Conservation (phyloP, 2,888 invertebrate genomes). For the Endotricha flammealis region DNA sequence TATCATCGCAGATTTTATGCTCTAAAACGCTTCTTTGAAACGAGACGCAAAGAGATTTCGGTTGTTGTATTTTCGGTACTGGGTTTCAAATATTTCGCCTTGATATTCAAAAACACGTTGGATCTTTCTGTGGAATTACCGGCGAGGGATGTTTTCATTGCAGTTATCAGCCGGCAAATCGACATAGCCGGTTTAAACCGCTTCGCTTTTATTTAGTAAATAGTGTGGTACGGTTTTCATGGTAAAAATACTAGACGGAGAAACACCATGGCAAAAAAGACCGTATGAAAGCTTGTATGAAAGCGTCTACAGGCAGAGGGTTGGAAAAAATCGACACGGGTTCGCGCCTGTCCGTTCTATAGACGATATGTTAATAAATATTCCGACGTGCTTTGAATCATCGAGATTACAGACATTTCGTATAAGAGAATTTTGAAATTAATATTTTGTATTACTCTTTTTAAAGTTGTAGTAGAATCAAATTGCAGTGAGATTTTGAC, state of each 20-base stretch:
- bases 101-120: not conserved
- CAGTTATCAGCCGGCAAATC: conserved; percentile 4
- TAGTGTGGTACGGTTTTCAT: conserved; percentile 31
- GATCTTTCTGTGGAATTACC: conserved; percentile 1
- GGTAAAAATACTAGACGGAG: conserved; percentile 31
- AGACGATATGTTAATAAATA: conserved; percentile 71
- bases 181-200: conserved; percentile 4
- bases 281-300: conserved; percentile 51
- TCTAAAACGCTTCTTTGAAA: not conserved
- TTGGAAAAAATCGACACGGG: conserved; percentile 56
- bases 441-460: too few species aligned
- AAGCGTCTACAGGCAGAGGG: conserved; percentile 52
- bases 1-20: not conserved
- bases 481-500: not conserved
- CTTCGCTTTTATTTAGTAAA: conserved; percentile 30
- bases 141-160: conserved; percentile 7
- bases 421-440: too few species aligned
- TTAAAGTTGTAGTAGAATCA: too few species aligned
- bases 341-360: conserved; percentile 57
- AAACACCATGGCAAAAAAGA: conserved; percentile 41
- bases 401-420: conserved; percentile 27
- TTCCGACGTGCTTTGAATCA: conserved; percentile 61
- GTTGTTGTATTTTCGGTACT: not conserved
- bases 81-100: not conserved
- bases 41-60: not conserved